Evolutionary conservation across 2,888 invertebrate genomes (phyloP).

Genomic region (Caradrina kadenii): DNA sequence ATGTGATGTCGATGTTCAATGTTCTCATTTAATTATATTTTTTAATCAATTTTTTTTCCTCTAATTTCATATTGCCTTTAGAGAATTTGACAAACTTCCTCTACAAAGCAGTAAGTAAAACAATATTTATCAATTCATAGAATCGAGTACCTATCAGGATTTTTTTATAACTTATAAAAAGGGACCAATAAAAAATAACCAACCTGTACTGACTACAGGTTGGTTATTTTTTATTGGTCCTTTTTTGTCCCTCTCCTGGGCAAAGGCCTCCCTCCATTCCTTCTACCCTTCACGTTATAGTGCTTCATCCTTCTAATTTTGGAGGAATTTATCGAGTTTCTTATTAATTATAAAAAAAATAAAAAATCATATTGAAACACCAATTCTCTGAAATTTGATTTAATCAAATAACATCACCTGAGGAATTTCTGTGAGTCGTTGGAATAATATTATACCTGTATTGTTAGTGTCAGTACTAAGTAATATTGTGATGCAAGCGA

Average conservation of each 20-base stretch:
- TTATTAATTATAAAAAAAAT: too few species aligned
- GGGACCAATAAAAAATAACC: too few species aligned
- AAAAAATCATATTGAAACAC: conserved; percentile 6
- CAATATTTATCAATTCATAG: neutral
- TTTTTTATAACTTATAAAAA: too few species aligned
- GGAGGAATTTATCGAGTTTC: too few species aligned
- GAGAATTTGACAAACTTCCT: neutral
- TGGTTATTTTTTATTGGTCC: too few species aligned
- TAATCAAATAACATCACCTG: conserved; percentile 22
- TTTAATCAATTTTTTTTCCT: neutral
- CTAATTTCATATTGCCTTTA: neutral
- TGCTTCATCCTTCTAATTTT: too few species aligned
- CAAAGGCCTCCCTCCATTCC: too few species aligned
- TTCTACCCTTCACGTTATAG: too few species aligned
- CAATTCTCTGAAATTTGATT: conserved; percentile 17
- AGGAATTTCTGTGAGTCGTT: conserved; percentile 5
- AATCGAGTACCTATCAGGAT: neutral
- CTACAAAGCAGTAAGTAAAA: neutral
- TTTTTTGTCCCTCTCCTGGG: too few species aligned
- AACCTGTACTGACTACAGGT: too few species aligned
- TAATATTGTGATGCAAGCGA: conserved; percentile 35
- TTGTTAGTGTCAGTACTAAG: conserved; percentile 24
- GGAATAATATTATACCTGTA: conserved; percentile 18
- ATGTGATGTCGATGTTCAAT: neutral
- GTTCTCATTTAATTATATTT: neutral